Base-by-base conservation (phyloP, 2,113 vertebrate genomes). In the Vulpes ferrilata region DNA sequence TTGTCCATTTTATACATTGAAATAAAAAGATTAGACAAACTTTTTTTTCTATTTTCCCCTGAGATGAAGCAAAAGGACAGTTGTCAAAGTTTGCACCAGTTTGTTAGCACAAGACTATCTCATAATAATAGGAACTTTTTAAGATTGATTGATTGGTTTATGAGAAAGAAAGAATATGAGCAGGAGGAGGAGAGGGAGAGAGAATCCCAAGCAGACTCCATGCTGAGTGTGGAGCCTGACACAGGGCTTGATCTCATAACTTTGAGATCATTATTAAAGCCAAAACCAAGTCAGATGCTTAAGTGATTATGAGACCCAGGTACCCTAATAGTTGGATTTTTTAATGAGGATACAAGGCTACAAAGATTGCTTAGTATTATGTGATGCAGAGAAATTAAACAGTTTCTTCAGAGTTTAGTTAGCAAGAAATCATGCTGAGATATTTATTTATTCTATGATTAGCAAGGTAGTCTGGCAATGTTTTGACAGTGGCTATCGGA, bases 301-400 rank as follows among this genome's bases (percentile, higher is more conserved):
- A 69, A 19, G 32, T n/a, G 67, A 69, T 32, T n/a, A 69, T 67
- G 30, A 67, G 30, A 69, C 32, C 32, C 17, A 57, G 55, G 16
- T 32, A 32, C 3, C 16, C 1, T 17, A 20, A 69, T 74, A 59
- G 10, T 62, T 78, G 19, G 59, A 32, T 38, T 48, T 97, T 92
- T 95, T 74, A 81, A 48, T 60, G 17, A 86, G 59, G 4, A 38
- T 62, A 87, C 32, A n/a, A 84, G 89, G 11, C 51, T 59, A 78
- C 32, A 65, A 74, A 80, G 51, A 53, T 73, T 64, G n/a, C 22
- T 43, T 7, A 20, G 3, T 62, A 0, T 38, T 12, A 64, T 22
- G 5, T 87, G 86, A 53, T 32, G 13, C 57, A 85, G 30, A 90
- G 64, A 95, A 90, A 38, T 84, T 25, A 92, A 90, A 92, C 32